Evolutionary conservation across 2,797 vertebrate species (phyloP), one percentile per base, ranked within the genome.

Genomic region (Sciaenops ocellatus): DNA sequence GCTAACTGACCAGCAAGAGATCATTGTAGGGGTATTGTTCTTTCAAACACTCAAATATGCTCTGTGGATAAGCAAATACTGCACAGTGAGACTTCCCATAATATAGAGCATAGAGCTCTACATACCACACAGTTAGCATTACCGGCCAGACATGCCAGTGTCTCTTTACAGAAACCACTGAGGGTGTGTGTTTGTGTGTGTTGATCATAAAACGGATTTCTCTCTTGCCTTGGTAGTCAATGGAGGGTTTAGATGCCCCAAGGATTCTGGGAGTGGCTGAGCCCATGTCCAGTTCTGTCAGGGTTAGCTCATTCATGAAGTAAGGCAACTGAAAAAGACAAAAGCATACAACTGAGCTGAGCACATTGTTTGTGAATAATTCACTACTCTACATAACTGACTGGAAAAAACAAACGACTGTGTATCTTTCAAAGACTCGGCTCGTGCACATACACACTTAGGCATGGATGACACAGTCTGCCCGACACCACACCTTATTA

Each of bases 261-360:
- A 97, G 96, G 89, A 99, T 97, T 92, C 96, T 97, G 85, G 98
- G 98, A 92, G 98, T 96, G 82, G 96, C 95, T 64, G 96, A 94
- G 61, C 98, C 98, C 98, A 99, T 99, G 93, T 99, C 98, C 73
- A 99, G 96, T 89, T 99, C 98, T 6, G 96, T 99, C 83, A 99
- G 94, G 3, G 97, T 98, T 62, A 99, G 92, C 86, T 99, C 98
- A 78, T 99, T 99, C 98, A 99, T 99, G 90, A 99, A 99, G 93
- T 99, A 99, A 4, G 98, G 98, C 89, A 99, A 92, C 98, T 99
- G 84, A 81, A 87, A 87, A 71, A 81, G 30, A 89, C 17, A 86
- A 24, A 57, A 63, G 26, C 28, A 74, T 0, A 79, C 3, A 77
- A 38, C 2, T 52, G 8, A 22, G 30, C 7, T 72, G 34, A 76